Conservation (phyloP, 2,888 invertebrate genomes). For the Lydus trimaculatus region DNA sequence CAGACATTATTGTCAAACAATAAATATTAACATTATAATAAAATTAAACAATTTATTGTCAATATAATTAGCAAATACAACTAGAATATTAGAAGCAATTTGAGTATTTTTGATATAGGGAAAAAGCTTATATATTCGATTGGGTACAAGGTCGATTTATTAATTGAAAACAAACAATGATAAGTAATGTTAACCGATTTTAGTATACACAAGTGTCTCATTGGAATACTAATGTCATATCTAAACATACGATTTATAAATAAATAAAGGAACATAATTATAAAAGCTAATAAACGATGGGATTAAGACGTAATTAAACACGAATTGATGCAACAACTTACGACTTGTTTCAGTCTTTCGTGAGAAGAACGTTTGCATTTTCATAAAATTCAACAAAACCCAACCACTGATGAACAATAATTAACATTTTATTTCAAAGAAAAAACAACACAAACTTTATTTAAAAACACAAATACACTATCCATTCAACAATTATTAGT, state of each 20-base stretch:
- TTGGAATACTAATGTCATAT: background rate
- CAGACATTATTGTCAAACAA: no score
- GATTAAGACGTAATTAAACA: background rate
- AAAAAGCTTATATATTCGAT: no score
- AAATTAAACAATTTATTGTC: no score
- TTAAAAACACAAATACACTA: background rate
- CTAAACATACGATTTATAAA: no score
- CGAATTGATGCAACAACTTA: background rate
- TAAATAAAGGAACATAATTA: background rate
- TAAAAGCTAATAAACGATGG: background rate
- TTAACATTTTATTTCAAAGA: background rate
- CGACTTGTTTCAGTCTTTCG: background rate
- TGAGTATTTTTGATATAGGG: no score
- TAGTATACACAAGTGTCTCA: background rate
- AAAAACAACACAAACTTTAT: background rate
- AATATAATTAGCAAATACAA: no score
- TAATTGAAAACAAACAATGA: slow-evolving; percentile 5
- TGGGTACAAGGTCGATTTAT: background rate
- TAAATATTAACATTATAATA: no score
- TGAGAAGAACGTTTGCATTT: slow-evolving; percentile 11
- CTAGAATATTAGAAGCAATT: no score
- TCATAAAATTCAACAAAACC: background rate
- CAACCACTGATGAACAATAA: background rate
- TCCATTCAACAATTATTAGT: background rate
- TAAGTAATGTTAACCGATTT: no score